These are phyloP conservation scores for Phenganax stokvisi DNA, from an alignment of 92 coral and sea anemone genomes.

Conservation along the genomic window DNA sequence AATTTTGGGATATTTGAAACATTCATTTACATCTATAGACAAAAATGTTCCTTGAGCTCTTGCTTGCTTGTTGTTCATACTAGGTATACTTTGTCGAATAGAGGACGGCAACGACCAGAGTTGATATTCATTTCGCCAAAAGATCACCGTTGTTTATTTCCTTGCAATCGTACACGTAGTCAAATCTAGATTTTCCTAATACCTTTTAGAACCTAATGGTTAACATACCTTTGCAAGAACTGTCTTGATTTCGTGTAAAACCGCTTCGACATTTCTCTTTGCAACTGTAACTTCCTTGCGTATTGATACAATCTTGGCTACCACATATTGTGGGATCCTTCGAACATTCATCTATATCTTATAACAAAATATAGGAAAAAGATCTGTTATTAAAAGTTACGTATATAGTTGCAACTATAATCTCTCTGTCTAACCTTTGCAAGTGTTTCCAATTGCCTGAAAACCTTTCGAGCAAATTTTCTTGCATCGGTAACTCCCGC, in stretches of 20 bases:
- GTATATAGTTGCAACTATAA: background rate
- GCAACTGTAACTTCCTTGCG: constrained; percentile 73
- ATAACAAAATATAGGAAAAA: background rate
- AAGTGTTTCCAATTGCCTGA: constrained; percentile 49
- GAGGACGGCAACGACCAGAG: too few species aligned
- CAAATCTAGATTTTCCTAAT: too few species aligned
- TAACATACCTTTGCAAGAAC: constrained; percentile 66
- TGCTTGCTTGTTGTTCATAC: too few species aligned
- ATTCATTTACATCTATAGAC: constrained; percentile 71
- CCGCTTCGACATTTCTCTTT: constrained; percentile 61
- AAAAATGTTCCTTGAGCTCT: background rate
- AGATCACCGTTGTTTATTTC: too few species aligned
- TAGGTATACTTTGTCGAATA: too few species aligned
- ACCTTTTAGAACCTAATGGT: background rate
- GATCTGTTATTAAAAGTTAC: background rate
- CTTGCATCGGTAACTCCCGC: constrained; percentile 80
- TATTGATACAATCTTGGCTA: constrained; percentile 70
- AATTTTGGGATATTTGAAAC: constrained; percentile 49
- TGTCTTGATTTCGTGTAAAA: constrained; percentile 44
- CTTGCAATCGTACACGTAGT: too few species aligned
- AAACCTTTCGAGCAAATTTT: constrained; percentile 57
- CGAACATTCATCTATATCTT: constrained; percentile 79
- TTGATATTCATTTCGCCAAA: too few species aligned
- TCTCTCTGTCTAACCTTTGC: constrained; percentile 43
- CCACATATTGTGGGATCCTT: constrained; percentile 59